These are phyloP conservation scores for Baccha elongata DNA, from an alignment of 2,888 invertebrate species.

Conservation along the genomic window DNA sequence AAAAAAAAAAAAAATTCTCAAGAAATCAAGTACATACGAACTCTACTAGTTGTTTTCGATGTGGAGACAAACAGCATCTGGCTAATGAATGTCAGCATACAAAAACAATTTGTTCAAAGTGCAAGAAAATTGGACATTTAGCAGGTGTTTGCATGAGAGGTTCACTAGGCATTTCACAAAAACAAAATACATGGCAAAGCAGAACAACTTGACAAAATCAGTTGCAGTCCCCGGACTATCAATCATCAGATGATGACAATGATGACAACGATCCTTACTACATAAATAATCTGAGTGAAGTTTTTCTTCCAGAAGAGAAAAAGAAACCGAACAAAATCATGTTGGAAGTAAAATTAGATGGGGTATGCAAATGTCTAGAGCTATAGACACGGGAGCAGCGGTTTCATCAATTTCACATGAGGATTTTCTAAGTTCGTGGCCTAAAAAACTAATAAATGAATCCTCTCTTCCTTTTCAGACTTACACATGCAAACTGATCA, in stretches of 20 bases:
- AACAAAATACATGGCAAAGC: not conserved
- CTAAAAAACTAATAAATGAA: too few relatives aligned
- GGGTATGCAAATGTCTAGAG: not conserved
- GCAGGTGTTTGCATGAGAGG: too few relatives aligned
- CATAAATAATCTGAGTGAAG: too few relatives aligned
- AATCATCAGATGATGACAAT: not conserved
- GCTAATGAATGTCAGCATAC: too few relatives aligned
- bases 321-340: slow-evolving; percentile 4
- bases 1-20: too few relatives aligned
- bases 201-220: slow-evolving; percentile 15
- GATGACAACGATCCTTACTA: not conserved
- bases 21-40: too few relatives aligned
- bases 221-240: not conserved
- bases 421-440: too few relatives aligned
- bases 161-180: too few relatives aligned
- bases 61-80: slow-evolving; percentile 1
- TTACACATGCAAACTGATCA: too few relatives aligned
- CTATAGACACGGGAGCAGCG: slow-evolving; percentile 27
- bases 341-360: slow-evolving; percentile 6
- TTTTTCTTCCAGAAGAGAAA: slow-evolving; percentile 8
- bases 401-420: too few relatives aligned
- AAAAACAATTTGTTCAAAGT: too few relatives aligned
- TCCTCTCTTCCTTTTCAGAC: slow-evolving; percentile 17
- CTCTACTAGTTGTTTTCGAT: not conserved
- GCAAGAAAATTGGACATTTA: too few relatives aligned